A percentile compares a stretch with the other conserved stretches of the same genome.
Conservation (phyloP, 2,113 vertebrate genomes). For the Oryctolagus cuniculus region mOryCun1.1 NC_091436.1:77351001-77351500, state of each 20-base stretch:
- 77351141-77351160: background rate
- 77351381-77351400: background rate
- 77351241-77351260: constrained; percentile 17
- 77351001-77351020: background rate
- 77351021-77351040: constrained; percentile 53
- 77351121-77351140: constrained; percentile 53
- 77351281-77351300: constrained; percentile 39
- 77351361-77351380: background rate
- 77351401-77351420: background rate
- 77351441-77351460: background rate
- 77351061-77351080: constrained; percentile 52
- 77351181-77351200: background rate
- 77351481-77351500: background rate
- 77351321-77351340: background rate
- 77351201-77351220: constrained; percentile 72
- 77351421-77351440: background rate
- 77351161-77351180: constrained; percentile 59
- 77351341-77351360: constrained; percentile 8
- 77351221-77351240: constrained; percentile 48
- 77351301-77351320: constrained; percentile 42
- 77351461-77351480: constrained; percentile 35
- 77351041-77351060: background rate
- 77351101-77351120: constrained; percentile 47
- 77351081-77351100: constrained; percentile 59
- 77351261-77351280: background rate